Evolutionary conservation across 2,113 vertebrate genomes (phyloP).

Genomic region (Bos indicus): DNA sequence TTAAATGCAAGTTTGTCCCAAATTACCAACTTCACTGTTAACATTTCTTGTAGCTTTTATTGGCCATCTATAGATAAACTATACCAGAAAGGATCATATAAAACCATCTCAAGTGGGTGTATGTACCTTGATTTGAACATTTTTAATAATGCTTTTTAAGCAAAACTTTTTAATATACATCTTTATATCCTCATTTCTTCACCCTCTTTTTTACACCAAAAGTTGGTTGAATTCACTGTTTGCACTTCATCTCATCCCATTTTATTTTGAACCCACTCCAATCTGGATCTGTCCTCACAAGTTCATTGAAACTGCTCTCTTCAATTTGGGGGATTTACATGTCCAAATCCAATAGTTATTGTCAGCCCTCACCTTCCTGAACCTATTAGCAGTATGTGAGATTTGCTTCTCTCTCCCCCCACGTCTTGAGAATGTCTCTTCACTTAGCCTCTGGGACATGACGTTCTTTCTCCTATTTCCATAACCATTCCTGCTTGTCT

Average conservation of each 20-base stretch:
- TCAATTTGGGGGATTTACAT: background rate
- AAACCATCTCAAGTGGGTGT: background rate
- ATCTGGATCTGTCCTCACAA: background rate
- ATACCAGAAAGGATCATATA: background rate
- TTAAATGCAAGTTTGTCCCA: background rate
- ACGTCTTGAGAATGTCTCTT: background rate
- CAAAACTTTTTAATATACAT: background rate
- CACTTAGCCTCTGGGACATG: background rate
- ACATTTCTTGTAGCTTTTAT: background rate
- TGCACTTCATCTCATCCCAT: background rate
- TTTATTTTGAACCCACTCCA: background rate
- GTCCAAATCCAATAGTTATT: background rate
- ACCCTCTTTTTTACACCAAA: background rate
- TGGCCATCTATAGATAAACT: background rate
- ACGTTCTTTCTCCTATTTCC: background rate
- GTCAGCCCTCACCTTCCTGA: background rate
- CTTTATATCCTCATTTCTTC: background rate
- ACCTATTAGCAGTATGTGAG: background rate
- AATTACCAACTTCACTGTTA: background rate
- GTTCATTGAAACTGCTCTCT: background rate
- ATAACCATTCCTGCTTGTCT: background rate
- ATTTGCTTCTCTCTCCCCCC: background rate
- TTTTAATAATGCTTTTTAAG: background rate
- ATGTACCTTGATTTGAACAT: background rate
- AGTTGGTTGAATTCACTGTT: background rate